Percentiles rank a stretch among this genome's conserved stretches.
Conservation (phyloP, 2,113 vertebrate species). For the Danionella cerebrum region DNA sequence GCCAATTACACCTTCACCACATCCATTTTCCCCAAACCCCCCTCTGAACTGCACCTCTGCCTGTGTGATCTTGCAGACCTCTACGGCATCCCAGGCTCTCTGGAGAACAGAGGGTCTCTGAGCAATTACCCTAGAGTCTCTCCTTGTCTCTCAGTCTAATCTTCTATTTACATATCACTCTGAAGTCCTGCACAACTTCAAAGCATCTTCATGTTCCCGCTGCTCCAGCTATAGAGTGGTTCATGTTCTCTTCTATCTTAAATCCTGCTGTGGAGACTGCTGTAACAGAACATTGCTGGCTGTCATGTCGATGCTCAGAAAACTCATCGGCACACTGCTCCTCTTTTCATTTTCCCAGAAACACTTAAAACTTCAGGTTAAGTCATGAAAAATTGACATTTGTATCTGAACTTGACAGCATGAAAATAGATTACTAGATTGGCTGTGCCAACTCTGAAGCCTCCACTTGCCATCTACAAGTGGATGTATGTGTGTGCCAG, state of each 20-base stretch:
- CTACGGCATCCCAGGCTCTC: slow-evolving; percentile 13
- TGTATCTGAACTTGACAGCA: slow-evolving; percentile 28
- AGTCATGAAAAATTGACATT: slow-evolving; percentile 18
- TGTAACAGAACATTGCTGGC: background rate
- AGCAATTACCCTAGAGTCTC: slow-evolving; percentile 53
- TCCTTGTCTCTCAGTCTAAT: slow-evolving; percentile 44
- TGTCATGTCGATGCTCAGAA: background rate
- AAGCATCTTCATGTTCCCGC: slow-evolving; percentile 1
- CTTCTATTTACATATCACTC: slow-evolving; percentile 56
- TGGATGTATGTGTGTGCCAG: background rate
- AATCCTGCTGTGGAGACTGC: background rate
- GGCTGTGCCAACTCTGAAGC: slow-evolving; percentile 10
- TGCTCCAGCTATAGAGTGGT: slow-evolving; percentile 3
- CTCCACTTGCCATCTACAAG: slow-evolving; percentile 2
- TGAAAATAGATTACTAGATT: slow-evolving; percentile 15
- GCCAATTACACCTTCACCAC: slow-evolving; percentile 48
- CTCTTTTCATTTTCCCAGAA: background rate
- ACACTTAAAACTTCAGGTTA: background rate
- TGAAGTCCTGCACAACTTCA: slow-evolving; percentile 21
- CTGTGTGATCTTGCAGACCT: slow-evolving; percentile 23
- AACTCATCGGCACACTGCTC: background rate
- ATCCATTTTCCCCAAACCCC: slow-evolving; percentile 30
- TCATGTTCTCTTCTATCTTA: slow-evolving; percentile 9
- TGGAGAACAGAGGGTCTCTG: slow-evolving; percentile 34
- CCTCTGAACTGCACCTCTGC: slow-evolving; percentile 2